Base-by-base conservation (phyloP, 2,113 vertebrate genomes). In the Petromus typicus region DNA sequence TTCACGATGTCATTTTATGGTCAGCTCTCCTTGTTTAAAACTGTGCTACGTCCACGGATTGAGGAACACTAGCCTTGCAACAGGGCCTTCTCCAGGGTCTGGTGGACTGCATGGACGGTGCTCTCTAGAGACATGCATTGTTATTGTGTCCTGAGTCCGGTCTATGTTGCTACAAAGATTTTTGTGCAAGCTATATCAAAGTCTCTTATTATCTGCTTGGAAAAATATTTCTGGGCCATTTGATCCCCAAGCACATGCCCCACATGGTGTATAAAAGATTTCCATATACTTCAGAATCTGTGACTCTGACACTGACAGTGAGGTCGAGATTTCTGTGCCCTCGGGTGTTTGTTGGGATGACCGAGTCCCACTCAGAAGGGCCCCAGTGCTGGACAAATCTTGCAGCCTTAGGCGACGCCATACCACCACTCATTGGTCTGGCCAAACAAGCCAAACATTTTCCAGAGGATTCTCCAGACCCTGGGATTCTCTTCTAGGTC, bases 161-260 rank as follows among this genome's bases (percentile, higher is more conserved):
- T 98, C 97, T 79, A 96, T 84, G 75, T 97, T 96, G 66, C 98
- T 64, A 97, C 79, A 82, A 99, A 97, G 63, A 99, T 98, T 89
- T 99, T 98, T 90, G 57, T 98, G 96, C 99, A 99, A 89, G 99
- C 98, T 97, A 99, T 97, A n/a, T 98, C 99, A 83, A 99, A 99
- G 98, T 99, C 98, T 92, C 99, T 99, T 91, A 99, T 99, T 79
- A 99, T 98, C 59, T 98, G 98, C 69, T 96, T 99, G 97, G 45
- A 99, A 98, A 96, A 99, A 99, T 99, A 96, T 99, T 99, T 95
- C 99, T 99, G 40, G 99, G 99, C 99, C 99, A 80, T 86, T 37
- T 79, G 63, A 12, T 76, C 54, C 76, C 64, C 27, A 30, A 56
- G 43, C 34, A 25, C 51, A 81, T 67, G 45, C 61, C 75, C 76